Percentiles rank a stretch among this genome's conserved stretches.
phyloP scores from a whole-genome alignment of 2,113 vertebrate genomes.

The Mormyrus iriodes region DNA sequence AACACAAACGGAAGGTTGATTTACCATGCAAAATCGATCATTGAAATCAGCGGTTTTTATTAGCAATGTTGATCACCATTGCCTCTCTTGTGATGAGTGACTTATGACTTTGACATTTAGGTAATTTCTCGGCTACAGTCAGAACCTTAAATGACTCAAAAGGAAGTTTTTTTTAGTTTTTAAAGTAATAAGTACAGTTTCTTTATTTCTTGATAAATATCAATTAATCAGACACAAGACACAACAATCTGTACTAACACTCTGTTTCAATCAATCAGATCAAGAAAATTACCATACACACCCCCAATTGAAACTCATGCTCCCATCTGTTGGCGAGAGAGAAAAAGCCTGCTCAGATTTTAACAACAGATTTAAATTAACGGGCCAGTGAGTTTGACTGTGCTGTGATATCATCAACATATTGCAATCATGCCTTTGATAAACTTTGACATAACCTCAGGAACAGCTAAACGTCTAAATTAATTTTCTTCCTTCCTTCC shows the following conservation, averaged over 20 bases:
- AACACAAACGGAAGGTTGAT: conserved; percentile 46
- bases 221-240: background rate
- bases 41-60: conserved; percentile 35
- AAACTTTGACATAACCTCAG: background rate
- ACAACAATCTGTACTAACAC: background rate
- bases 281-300: background rate
- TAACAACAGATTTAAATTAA: background rate
- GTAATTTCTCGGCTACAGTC: background rate
- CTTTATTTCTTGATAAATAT: background rate
- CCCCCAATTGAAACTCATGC: background rate
- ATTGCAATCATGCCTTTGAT: background rate
- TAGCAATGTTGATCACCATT: background rate
- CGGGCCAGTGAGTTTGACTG: background rate
- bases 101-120: background rate
- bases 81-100: background rate
- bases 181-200: background rate
- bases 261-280: background rate
- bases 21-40: conserved; percentile 38
- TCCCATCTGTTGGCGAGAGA: background rate
- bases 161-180: background rate
- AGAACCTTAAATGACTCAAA: background rate
- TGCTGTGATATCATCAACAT: background rate
- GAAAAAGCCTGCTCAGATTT: background rate
- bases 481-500: background rate
- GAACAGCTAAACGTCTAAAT: background rate